These are phyloP conservation scores for Rhodinocichla rosea DNA, from an alignment of 2,113 vertebrate species.

Conservation along the genomic window DNA sequence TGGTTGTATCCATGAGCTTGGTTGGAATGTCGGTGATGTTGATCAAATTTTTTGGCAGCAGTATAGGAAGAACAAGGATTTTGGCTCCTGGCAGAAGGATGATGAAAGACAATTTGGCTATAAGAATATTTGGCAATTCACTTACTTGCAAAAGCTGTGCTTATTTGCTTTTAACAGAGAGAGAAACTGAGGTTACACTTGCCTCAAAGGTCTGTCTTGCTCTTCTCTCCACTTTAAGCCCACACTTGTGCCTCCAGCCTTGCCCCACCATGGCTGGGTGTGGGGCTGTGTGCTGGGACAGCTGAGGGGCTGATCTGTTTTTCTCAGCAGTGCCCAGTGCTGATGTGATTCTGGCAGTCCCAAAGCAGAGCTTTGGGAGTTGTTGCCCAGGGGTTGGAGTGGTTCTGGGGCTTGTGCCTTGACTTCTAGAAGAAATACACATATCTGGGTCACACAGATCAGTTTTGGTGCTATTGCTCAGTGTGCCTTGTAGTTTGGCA, in stretches of 20 bases:
- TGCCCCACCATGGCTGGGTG: rapidly evolving
- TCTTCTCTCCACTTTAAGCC: background rate
- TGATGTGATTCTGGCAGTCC: background rate
- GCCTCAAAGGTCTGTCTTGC: background rate
- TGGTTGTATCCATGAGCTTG: background rate
- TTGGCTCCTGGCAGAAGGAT: background rate
- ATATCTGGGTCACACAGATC: background rate
- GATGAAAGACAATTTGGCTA: background rate
- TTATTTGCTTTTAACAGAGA: background rate
- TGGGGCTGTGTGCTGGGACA: background rate
- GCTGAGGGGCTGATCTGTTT: background rate
- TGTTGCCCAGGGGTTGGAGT: background rate
- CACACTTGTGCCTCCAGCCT: background rate
- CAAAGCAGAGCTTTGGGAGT: background rate
- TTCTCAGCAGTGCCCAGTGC: background rate
- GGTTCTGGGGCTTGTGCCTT: background rate
- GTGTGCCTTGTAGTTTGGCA: background rate
- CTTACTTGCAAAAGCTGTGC: background rate
- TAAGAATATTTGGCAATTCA: background rate
- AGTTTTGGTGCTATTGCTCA: background rate
- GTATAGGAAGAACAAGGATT: background rate
- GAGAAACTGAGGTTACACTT: background rate
- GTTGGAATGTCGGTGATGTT: background rate
- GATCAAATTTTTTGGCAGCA: background rate
- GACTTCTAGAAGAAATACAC: background rate